These are phyloP conservation scores for Amazona ochrocephala DNA, from an alignment of 2,797 vertebrate genomes.

Conservation along the genomic window DNA sequence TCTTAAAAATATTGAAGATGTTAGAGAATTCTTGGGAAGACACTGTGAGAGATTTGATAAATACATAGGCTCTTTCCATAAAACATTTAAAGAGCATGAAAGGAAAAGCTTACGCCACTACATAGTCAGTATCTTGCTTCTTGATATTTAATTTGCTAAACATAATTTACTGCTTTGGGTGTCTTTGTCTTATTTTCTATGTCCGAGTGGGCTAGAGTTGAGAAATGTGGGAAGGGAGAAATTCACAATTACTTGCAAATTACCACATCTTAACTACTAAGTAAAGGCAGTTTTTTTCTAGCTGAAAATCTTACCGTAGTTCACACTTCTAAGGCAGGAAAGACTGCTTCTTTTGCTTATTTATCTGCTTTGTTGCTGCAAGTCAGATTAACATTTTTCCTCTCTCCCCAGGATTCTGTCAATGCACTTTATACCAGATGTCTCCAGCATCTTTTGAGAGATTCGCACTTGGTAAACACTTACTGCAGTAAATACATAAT, in stretches of 20 bases:
- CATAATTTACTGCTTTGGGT: not conserved
- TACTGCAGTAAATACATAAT: not conserved
- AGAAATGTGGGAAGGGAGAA: not conserved
- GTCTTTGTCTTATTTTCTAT: not conserved
- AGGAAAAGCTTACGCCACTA: slow-evolving; percentile 92
- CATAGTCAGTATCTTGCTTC: slow-evolving; percentile 83
- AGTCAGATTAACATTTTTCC: not conserved
- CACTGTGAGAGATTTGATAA: slow-evolving; percentile 90
- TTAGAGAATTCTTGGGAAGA: slow-evolving; percentile 89
- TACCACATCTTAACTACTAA: not conserved
- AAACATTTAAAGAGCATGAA: slow-evolving; percentile 88
- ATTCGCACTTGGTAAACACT: slow-evolving; percentile 90
- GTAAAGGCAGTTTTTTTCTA: not conserved
- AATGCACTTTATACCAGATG: slow-evolving; percentile 94
- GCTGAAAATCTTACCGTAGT: not conserved
- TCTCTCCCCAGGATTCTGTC: slow-evolving; percentile 85
- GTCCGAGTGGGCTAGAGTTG: not conserved
- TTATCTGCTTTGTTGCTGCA: not conserved
- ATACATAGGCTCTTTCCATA: slow-evolving; percentile 84
- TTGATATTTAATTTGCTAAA: not conserved
- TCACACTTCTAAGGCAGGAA: not conserved
- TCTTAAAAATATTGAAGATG: slow-evolving; percentile 90
- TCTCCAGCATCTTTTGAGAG: slow-evolving; percentile 93
- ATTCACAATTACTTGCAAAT: not conserved
- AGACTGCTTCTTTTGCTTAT: not conserved